phyloP scores from a whole-genome alignment of 2,113 vertebrate species.

The Callaeas wilsoni region DNA sequence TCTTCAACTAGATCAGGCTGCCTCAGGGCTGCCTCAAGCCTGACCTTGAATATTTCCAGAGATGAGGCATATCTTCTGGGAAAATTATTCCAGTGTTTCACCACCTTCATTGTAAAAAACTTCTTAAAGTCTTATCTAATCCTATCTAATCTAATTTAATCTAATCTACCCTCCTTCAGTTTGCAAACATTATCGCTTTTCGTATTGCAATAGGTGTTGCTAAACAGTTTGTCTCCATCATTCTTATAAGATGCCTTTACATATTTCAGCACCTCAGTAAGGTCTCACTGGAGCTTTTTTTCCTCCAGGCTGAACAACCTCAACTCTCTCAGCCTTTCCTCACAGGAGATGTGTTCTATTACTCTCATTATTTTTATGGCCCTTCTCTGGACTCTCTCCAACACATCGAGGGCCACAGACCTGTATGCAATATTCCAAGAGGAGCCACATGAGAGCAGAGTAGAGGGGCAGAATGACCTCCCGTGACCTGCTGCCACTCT shows the following conservation, averaged over 20 bases:
- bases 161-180: background rate
- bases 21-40: background rate
- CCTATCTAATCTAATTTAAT: background rate
- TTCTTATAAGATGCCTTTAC: background rate
- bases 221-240: background rate
- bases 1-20: background rate
- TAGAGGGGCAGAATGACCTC: background rate
- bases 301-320: background rate
- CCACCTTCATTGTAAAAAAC: rapidly evolving
- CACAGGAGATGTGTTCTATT: background rate
- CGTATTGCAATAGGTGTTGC: rapidly evolving
- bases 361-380: background rate
- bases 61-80: background rate
- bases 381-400: background rate
- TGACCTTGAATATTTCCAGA: background rate
- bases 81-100: background rate
- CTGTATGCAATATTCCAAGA: background rate
- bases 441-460: background rate
- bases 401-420: background rate
- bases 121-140: background rate
- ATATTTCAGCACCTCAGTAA: rapidly evolving
- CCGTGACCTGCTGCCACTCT: background rate
- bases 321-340: background rate
- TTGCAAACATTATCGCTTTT: background rate
- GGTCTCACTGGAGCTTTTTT: background rate